phyloP scores from a whole-genome alignment of 1,140 invertebrate species.

The Megalopta genalis region DNA sequence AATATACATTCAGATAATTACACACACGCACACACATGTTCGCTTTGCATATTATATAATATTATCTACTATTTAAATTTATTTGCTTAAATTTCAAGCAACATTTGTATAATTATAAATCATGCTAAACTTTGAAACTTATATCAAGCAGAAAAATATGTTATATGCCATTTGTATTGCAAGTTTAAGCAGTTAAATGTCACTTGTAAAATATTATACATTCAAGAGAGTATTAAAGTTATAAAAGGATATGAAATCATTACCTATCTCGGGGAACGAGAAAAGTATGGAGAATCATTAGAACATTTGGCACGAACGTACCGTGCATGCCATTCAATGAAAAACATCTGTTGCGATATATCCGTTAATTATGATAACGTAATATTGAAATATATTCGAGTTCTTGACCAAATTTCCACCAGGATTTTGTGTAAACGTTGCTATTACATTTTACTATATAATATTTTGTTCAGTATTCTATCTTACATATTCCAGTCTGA shows the following conservation, averaged over 20 bases:
- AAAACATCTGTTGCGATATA: neutral
- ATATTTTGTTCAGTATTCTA: constrained; percentile 10
- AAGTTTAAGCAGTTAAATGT: constrained; percentile 12
- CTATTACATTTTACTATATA: neutral
- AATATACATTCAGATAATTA: too few species aligned
- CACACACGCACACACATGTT: neutral
- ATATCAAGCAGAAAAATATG: constrained; percentile 29
- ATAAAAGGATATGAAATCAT: constrained; percentile 34
- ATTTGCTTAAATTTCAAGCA: constrained; percentile 15
- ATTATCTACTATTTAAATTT: constrained; percentile 8
- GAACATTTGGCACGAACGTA: neutral
- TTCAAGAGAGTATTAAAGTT: constrained; percentile 22
- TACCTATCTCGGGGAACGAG: neutral
- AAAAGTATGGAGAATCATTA: constrained; percentile 1
- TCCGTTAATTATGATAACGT: neutral
- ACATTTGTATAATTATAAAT: constrained; percentile 20
- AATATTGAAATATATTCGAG: constrained; percentile 1
- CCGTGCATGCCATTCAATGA: neutral
- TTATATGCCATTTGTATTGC: neutral
- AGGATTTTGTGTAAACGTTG: constrained; percentile 15
- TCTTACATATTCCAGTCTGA: constrained; percentile 38
- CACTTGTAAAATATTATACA: constrained; percentile 29
- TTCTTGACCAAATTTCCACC: constrained; percentile 7
- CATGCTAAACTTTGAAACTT: constrained; percentile 14
- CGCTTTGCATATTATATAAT: neutral